phyloP scores from a whole-genome alignment of 2,888 invertebrate species.

The Leptothorax acervorum region DNA sequence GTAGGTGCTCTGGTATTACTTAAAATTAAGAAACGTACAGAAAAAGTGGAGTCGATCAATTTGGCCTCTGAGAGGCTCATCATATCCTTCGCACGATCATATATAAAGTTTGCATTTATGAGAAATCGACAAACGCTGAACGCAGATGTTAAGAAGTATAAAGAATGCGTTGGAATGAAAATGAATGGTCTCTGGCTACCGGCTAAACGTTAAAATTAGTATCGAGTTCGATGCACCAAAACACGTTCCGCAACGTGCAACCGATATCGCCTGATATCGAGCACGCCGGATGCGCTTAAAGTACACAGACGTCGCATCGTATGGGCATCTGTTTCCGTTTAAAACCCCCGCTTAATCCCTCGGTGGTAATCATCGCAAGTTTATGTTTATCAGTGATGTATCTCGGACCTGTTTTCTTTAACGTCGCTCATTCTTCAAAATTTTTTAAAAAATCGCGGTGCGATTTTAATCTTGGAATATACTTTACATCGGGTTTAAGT shows the following conservation, averaged over 20 bases:
- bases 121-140: neutral
- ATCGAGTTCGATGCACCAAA: conserved; percentile 30
- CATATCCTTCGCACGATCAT: neutral
- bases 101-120: neutral
- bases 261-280: conserved; percentile 41
- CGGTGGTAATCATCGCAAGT: neutral
- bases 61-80: neutral
- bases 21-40: neutral
- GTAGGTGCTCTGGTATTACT: neutral
- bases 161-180: neutral
- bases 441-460: neutral
- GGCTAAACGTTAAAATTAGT: conserved; percentile 43
- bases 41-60: neutral
- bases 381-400: conserved; percentile 16
- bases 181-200: neutral
- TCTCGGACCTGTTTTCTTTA: conserved; percentile 18
- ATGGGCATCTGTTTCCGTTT: conserved; percentile 41
- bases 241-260: conserved; percentile 28
- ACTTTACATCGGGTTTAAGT: neutral
- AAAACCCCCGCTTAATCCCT: conserved; percentile 16
- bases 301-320: neutral
- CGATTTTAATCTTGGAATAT: neutral
- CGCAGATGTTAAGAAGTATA: neutral
- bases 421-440: neutral
- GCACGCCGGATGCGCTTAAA: conserved; percentile 39